Conservation (phyloP, 2,888 invertebrate genomes). For the Eulithis prunata region DNA sequence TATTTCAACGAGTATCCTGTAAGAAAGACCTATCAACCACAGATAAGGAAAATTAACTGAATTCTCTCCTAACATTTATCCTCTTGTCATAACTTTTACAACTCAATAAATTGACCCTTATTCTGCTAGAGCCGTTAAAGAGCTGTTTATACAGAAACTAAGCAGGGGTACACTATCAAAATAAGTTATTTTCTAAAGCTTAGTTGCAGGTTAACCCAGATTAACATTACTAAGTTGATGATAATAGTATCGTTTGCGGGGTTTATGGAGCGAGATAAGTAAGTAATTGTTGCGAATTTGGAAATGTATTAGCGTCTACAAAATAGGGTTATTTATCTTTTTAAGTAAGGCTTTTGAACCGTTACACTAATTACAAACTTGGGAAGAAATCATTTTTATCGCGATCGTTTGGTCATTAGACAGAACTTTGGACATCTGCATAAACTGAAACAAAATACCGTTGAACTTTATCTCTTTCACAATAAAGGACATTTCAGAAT, state of each 20-base stretch:
- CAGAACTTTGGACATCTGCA: slow-evolving; percentile 27
- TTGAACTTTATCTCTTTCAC: slow-evolving; percentile 19
- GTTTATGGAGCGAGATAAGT: not conserved
- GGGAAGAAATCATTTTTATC: slow-evolving; percentile 68
- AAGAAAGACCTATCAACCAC: not conserved
- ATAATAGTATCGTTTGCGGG: not conserved
- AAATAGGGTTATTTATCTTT: no score
- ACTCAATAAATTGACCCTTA: slow-evolving; percentile 66
- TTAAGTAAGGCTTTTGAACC: not conserved
- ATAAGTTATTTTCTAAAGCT: slow-evolving; percentile 1
- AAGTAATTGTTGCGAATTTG: not conserved
- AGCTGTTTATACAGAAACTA: slow-evolving; percentile 49
- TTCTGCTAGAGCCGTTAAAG: slow-evolving; percentile 50
- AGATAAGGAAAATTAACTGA: slow-evolving; percentile 25
- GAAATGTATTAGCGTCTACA: not conserved
- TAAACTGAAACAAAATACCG: slow-evolving; percentile 17
- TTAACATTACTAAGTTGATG: not conserved
- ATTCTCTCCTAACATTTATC: slow-evolving; percentile 61
- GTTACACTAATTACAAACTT: slow-evolving; percentile 20
- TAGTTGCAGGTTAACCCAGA: not conserved
- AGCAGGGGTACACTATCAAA: slow-evolving; percentile 19
- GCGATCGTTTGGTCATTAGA: slow-evolving; percentile 43
- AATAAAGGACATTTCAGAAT: slow-evolving; percentile 21
- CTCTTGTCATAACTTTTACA: slow-evolving; percentile 55
- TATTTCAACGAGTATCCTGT: no score